A percentile compares a stretch with the other conserved stretches of the same genome.
Conservation (phyloP, 2,113 vertebrate species). For the Labeo rohita region DNA sequence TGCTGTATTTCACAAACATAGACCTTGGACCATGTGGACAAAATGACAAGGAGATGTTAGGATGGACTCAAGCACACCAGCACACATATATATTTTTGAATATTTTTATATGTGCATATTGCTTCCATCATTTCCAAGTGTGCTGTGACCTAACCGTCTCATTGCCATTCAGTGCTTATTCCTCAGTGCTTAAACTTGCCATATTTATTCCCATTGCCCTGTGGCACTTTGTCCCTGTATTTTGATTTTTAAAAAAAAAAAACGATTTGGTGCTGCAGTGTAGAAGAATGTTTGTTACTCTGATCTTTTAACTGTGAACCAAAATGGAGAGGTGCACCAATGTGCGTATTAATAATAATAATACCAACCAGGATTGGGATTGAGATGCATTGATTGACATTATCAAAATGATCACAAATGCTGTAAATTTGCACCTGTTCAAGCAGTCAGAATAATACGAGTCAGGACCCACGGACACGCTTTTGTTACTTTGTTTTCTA, state of each 20-base stretch:
- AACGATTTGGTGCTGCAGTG: constrained; percentile 7
- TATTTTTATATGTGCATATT: constrained; percentile 70
- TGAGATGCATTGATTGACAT: constrained; percentile 12
- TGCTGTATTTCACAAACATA: constrained; percentile 54
- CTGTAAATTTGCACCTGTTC: constrained; percentile 18
- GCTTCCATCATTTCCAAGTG: constrained; percentile 55
- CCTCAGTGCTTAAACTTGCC: not conserved
- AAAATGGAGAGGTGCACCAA: constrained; percentile 7
- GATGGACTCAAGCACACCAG: constrained; percentile 69
- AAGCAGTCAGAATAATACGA: constrained; percentile 19
- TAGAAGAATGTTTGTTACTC: not conserved
- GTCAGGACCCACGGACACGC: constrained; percentile 8
- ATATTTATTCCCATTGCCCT: not conserved
- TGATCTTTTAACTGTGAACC: constrained; percentile 38
- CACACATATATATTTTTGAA: constrained; percentile 52
- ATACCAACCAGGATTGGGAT: constrained; percentile 32
- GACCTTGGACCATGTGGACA: constrained; percentile 55
- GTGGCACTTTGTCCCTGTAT: not conserved
- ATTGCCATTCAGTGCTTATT: constrained; percentile 28
- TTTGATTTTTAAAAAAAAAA: not conserved
- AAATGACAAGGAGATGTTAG: constrained; percentile 30
- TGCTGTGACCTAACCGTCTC: constrained; percentile 38
- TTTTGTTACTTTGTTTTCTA: constrained; percentile 52
- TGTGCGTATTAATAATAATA: constrained; percentile 9
- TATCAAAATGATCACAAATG: constrained; percentile 12